Evolutionary conservation across 2,888 invertebrate genomes (phyloP).

Genomic region (Ormyrus nitidulus): DNA sequence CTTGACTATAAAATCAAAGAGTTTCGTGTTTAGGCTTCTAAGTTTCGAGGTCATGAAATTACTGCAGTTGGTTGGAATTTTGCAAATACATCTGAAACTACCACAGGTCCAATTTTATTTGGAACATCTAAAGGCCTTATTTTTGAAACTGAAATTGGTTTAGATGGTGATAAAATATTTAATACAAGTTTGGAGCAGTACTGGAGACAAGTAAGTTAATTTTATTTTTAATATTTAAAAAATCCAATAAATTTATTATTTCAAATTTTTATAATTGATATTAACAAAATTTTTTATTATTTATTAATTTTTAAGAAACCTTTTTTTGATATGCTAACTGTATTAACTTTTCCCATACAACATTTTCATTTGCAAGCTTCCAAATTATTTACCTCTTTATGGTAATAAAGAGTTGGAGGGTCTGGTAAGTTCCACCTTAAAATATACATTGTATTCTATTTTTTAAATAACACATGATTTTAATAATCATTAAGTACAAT

Average conservation of each 20-base stretch:
- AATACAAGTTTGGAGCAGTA: constrained; percentile 86
- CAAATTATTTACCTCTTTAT: constrained; percentile 85
- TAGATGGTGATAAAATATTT: constrained; percentile 89
- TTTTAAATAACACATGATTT: neutral
- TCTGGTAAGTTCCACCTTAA: constrained; percentile 79
- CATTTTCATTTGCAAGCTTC: constrained; percentile 78
- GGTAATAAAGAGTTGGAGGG: constrained; percentile 85
- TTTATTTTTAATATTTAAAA: constrained; percentile 19
- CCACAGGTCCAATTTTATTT: constrained; percentile 90
- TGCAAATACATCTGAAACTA: constrained; percentile 81
- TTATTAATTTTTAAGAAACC: constrained; percentile 36
- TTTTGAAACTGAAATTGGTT: constrained; percentile 91
- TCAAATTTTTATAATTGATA: constrained; percentile 1
- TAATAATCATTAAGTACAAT: neutral
- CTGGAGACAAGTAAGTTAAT: constrained; percentile 84
- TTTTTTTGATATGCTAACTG: neutral
- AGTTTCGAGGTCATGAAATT: constrained; percentile 87
- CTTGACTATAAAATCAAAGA: neutral
- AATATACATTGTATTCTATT: constrained; percentile 23
- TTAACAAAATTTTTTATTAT: constrained; percentile 39
- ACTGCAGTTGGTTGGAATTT: constrained; percentile 95
- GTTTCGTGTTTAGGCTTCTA: constrained; percentile 74
- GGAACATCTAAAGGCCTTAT: constrained; percentile 94
- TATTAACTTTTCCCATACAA: constrained; percentile 29
- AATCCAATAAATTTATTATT: neutral